These are phyloP conservation scores for Indicator maculatus DNA, from an alignment of 2,113 vertebrate species.

Conservation along the genomic window DNA sequence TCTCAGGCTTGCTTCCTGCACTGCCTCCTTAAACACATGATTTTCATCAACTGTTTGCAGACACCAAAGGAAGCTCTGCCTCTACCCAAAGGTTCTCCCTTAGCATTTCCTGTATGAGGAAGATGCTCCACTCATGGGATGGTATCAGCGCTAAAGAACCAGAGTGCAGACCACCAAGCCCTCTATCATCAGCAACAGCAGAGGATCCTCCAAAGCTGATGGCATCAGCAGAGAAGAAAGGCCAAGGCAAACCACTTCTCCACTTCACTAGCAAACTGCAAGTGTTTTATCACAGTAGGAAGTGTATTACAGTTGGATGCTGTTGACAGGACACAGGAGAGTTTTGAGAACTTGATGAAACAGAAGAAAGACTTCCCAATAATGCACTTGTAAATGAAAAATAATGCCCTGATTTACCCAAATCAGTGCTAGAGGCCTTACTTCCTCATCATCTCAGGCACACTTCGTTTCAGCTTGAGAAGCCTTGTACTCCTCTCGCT, in stretches of 20 bases:
- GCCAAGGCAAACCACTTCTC: background rate
- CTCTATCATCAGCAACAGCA: background rate
- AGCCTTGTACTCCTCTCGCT: background rate
- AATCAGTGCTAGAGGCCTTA: background rate
- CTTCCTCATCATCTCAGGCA: background rate
- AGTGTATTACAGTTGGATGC: background rate
- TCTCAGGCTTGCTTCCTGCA: background rate
- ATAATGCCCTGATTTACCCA: background rate
- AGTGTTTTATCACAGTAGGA: background rate
- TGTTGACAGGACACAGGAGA: background rate
- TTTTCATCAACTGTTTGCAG: background rate
- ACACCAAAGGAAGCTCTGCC: background rate
- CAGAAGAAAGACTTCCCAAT: background rate
- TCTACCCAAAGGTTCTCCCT: background rate
- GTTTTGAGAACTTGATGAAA: background rate
- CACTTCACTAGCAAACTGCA: background rate
- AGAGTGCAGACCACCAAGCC: background rate
- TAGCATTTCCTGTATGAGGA: background rate
- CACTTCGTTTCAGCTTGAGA: background rate
- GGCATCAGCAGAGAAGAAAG: background rate
- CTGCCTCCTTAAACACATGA: fast-evolving
- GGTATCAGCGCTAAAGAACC: background rate
- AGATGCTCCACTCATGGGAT: background rate
- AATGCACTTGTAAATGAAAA: background rate
- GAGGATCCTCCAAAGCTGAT: background rate